Percentiles rank a stretch among this genome's conserved stretches.
These are phyloP conservation scores for Colaptes auratus DNA, from an alignment of 2,113 vertebrate species.

Conservation along the genomic window DNA sequence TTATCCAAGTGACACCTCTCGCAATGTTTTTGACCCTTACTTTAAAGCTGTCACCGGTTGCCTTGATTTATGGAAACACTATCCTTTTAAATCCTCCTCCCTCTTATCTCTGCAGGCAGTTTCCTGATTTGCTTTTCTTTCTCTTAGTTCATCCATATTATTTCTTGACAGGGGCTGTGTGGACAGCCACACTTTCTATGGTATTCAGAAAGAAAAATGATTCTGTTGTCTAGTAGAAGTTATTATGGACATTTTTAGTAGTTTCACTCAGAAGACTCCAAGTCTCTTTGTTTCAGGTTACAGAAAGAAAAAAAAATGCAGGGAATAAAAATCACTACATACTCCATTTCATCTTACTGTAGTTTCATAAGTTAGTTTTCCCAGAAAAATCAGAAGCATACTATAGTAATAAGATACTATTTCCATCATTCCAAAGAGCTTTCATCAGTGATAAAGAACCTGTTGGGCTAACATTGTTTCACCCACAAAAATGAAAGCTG, in stretches of 20 bases:
- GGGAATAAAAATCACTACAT: not conserved
- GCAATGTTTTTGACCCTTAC: conserved; percentile 71
- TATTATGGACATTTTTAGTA: not conserved
- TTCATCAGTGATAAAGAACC: not conserved
- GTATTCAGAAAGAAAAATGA: conserved; percentile 17
- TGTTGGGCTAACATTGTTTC: not conserved
- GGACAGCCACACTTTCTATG: conserved; percentile 54
- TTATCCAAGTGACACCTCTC: conserved; percentile 62
- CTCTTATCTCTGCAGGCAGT: conserved; percentile 70
- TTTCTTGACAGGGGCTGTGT: conserved; percentile 48
- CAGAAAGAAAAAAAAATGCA: not conserved
- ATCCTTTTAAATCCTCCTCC: conserved; percentile 65
- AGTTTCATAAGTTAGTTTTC: conserved; percentile 17
- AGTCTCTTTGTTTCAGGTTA: not conserved
- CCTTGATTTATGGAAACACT: conserved; percentile 68
- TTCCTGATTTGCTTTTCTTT: conserved; percentile 71
- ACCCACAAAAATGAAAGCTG: conserved; percentile 16
- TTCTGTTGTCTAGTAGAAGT: conserved; percentile 3
- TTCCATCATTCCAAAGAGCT: conserved; percentile 26
- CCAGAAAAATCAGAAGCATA: conserved; percentile 23
- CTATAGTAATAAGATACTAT: conserved; percentile 10
- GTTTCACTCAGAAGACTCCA: not conserved
- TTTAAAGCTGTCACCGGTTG: conserved; percentile 67
- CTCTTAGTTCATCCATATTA: conserved; percentile 56
- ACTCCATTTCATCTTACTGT: not conserved